phyloP scores from a whole-genome alignment of 2,888 invertebrate genomes.

The Drosophila picticornis region DNA sequence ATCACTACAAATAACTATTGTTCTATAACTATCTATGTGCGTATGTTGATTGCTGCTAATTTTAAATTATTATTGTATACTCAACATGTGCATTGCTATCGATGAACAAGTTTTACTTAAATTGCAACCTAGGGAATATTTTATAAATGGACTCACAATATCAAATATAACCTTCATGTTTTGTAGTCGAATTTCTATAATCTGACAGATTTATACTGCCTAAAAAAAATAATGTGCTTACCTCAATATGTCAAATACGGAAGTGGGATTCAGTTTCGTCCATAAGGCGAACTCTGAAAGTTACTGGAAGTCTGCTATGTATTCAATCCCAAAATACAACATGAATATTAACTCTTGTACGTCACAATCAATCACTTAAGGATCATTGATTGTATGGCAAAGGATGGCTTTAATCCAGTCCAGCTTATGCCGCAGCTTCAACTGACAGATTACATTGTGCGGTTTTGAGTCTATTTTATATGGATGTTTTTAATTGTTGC shows the following conservation, averaged over 20 bases:
- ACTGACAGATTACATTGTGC: not conserved
- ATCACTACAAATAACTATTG: not conserved
- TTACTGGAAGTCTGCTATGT: not conserved
- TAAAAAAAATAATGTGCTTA: too few species aligned
- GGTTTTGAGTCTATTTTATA: slow-evolving; percentile 22
- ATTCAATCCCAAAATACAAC: not conserved
- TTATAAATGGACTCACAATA: not conserved
- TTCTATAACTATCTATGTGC: not conserved
- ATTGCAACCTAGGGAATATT: not conserved
- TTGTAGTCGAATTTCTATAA: not conserved
- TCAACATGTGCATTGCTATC: not conserved
- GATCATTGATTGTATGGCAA: not conserved
- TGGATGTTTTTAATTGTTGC: slow-evolving; percentile 32
- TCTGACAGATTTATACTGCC: not conserved
- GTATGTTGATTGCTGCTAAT: not conserved
- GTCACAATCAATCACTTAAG: not conserved
- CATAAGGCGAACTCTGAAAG: not conserved
- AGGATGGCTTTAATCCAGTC: not conserved
- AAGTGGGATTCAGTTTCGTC: not conserved
- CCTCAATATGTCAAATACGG: not conserved
- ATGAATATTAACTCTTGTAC: not conserved
- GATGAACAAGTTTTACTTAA: not conserved
- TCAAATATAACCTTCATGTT: not conserved
- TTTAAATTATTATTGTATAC: not conserved
- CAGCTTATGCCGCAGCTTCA: not conserved